Conservation (phyloP, 2,113 vertebrate genomes). For the Arizona elegans region DNA sequence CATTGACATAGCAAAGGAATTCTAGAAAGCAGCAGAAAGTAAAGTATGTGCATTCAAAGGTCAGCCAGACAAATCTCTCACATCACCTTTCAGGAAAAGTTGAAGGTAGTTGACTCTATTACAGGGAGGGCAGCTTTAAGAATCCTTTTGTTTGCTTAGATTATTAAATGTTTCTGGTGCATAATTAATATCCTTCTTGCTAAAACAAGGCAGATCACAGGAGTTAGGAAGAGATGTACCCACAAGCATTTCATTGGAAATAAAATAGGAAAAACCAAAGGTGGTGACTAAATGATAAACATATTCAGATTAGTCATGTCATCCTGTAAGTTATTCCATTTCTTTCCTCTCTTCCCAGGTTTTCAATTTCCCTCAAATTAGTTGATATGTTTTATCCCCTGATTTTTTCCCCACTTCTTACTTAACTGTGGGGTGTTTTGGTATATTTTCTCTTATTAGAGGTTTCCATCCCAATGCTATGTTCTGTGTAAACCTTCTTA, state of each 20-base stretch:
- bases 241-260: background rate
- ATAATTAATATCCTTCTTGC: background rate
- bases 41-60: conserved; percentile 20
- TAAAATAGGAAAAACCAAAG: background rate
- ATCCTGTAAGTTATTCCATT: background rate
- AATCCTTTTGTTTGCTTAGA: background rate
- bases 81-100: conserved; percentile 4
- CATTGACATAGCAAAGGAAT: conserved; percentile 15
- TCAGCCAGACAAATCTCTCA: conserved; percentile 19
- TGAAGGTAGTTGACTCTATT: background rate
- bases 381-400: too few species aligned
- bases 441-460: background rate
- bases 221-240: background rate
- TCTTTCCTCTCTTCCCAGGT: background rate
- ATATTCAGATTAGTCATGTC: background rate
- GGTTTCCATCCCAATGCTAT: background rate
- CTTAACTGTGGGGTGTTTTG: background rate
- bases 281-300: background rate
- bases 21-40: conserved; percentile 23
- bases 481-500: background rate
- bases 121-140: background rate
- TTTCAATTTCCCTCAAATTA: background rate
- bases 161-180: background rate
- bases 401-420: background rate
- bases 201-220: background rate